These are phyloP conservation scores for Mnemiopsis leidyi DNA, from an alignment of 37 sponge, comb jelly and placozoan genomes.

Conservation along the genomic window DNA sequence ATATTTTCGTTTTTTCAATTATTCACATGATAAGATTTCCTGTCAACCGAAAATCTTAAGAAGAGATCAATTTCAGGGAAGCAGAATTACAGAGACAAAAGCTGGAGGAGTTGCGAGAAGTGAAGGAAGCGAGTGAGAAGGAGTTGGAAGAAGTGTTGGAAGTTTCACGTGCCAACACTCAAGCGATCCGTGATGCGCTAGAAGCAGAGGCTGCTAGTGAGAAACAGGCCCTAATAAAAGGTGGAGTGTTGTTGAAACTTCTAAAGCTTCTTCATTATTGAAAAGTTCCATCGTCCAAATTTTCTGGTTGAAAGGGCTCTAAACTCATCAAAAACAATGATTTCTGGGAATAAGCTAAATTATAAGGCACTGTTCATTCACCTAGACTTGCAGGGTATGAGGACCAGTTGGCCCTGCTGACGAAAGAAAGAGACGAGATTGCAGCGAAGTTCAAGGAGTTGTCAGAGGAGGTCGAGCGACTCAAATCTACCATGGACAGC, in stretches of 20 bases:
- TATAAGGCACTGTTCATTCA: no score
- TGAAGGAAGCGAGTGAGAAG: conserved; percentile 14
- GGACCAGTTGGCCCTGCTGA: not conserved
- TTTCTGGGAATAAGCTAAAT: no score
- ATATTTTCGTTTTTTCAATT: no score
- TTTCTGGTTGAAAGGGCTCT: no score
- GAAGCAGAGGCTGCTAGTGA: conserved; percentile 56
- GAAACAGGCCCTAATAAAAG: not conserved
- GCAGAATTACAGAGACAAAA: not conserved
- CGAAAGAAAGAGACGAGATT: not conserved
- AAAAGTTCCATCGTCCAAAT: no score
- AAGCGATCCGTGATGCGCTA: conserved; percentile 19
- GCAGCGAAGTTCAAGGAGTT: not conserved
- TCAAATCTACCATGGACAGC: not conserved
- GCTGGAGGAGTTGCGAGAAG: conserved; percentile 13
- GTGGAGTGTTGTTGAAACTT: no score
- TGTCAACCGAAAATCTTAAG: no score
- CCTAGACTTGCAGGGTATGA: conserved; percentile 46
- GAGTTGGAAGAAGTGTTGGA: conserved; percentile 60
- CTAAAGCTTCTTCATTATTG: no score
- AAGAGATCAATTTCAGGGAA: not conserved
- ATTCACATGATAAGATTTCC: no score
- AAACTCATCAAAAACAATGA: no score
- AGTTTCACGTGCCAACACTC: conserved; percentile 17
- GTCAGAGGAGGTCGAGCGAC: not conserved